phyloP scores from a whole-genome alignment of 2,113 vertebrate species.

The Pachypanchax playfairii region DNA sequence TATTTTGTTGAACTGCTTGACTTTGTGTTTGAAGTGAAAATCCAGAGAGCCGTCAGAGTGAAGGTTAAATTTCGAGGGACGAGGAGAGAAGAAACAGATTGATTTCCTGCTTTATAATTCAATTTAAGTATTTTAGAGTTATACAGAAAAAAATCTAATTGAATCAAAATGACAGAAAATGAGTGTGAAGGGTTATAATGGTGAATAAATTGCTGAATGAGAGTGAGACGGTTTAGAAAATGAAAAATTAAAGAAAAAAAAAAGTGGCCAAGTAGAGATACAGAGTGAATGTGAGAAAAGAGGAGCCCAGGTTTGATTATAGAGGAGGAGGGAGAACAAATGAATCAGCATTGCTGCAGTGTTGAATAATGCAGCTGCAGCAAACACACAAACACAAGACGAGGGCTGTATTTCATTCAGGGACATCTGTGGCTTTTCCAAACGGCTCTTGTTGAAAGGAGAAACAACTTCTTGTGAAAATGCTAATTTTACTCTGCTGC shows the following conservation, averaged over 20 bases:
- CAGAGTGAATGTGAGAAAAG: constrained; percentile 32
- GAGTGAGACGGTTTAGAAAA: constrained; percentile 12
- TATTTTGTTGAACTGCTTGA: constrained; percentile 31
- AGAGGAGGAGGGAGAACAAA: constrained; percentile 44
- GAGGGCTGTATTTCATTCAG: constrained; percentile 26
- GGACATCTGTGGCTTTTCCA: constrained; percentile 55
- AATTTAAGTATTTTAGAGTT: constrained; percentile 32
- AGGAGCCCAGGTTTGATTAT: constrained; percentile 40
- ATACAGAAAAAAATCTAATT: constrained; percentile 26
- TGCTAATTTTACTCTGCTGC: constrained; percentile 33
- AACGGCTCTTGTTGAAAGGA: constrained; percentile 43
- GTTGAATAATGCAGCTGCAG: constrained; percentile 58
- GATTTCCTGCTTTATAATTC: constrained; percentile 15
- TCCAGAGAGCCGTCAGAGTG: constrained; percentile 11
- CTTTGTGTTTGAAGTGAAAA: constrained; percentile 38
- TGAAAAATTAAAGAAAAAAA: background rate
- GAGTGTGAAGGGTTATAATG: constrained; percentile 1
- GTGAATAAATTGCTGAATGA: constrained; percentile 6
- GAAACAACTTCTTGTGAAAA: constrained; percentile 40
- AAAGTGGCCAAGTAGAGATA: constrained; percentile 37
- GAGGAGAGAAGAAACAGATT: background rate
- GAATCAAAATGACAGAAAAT: constrained; percentile 34
- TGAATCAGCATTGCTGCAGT: constrained; percentile 51
- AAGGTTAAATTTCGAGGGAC: constrained; percentile 12
- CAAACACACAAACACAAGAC: constrained; percentile 31